Percentiles rank a stretch among this genome's conserved stretches.
Conservation (phyloP, 2,888 invertebrate species). For the Heteropelma amictum region DNA sequence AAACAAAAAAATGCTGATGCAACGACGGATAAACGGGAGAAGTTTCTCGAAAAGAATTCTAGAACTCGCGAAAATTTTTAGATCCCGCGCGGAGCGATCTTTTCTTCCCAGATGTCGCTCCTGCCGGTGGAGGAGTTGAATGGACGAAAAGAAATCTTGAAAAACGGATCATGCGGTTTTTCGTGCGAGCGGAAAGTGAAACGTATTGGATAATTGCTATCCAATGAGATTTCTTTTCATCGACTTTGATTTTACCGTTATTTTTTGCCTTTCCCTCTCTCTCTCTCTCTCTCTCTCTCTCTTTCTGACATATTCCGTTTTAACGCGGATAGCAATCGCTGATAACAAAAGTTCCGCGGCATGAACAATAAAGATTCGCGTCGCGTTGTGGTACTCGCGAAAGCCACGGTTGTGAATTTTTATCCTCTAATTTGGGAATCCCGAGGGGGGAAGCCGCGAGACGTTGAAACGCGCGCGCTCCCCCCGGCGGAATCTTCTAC, state of each 20-base stretch:
- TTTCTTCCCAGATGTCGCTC: no score
- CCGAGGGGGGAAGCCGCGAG: neutral
- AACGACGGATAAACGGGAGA: no score
- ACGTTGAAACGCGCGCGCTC: neutral
- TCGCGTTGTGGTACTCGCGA: constrained; percentile 34
- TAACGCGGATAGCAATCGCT: constrained; percentile 25
- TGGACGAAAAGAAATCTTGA: neutral
- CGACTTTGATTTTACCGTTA: constrained; percentile 9
- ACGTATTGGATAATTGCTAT: constrained; percentile 50
- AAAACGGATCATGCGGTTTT: neutral
- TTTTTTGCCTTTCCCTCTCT: constrained; percentile 32
- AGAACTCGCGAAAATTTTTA: no score
- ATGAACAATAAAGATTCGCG: constrained; percentile 53
- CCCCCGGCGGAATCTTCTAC: neutral
- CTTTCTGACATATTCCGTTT: no score
- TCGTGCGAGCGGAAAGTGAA: neutral
- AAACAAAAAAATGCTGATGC: no score
- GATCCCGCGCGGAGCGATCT: no score
- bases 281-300: constrained; percentile 46
- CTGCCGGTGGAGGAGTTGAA: no score
- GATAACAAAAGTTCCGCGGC: constrained; percentile 48
- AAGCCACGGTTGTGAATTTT: constrained; percentile 41
- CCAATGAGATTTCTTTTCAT: constrained; percentile 19
- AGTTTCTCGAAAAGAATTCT: no score
- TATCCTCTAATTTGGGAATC: constrained; percentile 6